These are phyloP conservation scores for Limnephilus auricula DNA, from an alignment of 2,888 invertebrate genomes.

Conservation along the genomic window DNA sequence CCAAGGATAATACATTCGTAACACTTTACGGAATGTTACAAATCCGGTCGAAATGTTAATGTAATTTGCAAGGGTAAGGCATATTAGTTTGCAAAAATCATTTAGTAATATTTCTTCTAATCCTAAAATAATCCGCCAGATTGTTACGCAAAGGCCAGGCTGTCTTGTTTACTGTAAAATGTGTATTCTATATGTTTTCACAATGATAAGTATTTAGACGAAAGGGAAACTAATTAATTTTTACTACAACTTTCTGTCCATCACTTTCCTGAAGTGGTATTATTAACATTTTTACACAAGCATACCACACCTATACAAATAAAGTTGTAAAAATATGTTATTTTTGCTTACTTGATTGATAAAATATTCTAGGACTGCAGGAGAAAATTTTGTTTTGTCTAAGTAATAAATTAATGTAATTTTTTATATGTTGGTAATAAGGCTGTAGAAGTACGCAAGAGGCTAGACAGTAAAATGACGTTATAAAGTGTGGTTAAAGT, in stretches of 20 bases:
- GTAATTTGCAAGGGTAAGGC: neutral
- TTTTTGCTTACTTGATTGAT: neutral
- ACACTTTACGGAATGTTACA: neutral
- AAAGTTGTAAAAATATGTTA: neutral
- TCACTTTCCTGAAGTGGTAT: too few relatives aligned
- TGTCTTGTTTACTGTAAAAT: neutral
- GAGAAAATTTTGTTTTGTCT: neutral
- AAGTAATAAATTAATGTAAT: neutral
- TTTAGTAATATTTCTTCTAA: too few relatives aligned
- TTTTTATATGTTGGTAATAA: neutral
- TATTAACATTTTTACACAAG: neutral
- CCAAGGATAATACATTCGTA: neutral
- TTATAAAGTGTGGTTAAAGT: neutral
- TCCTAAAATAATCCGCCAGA: too few relatives aligned
- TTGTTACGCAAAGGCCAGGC: too few relatives aligned
- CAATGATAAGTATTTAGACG: too few relatives aligned
- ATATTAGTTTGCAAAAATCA: too few relatives aligned
- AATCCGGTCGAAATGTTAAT: neutral
- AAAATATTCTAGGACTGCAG: neutral
- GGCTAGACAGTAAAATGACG: neutral
- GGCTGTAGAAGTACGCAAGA: neutral
- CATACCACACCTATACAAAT: neutral
- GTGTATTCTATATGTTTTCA: neutral
- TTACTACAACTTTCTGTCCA: neutral
- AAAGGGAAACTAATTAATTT: neutral